Percentiles rank a stretch among this genome's conserved stretches.
Evolutionary conservation across 2,888 invertebrate genomes (phyloP).

Genomic region (Cataglyphis rosenhaueri): DNA sequence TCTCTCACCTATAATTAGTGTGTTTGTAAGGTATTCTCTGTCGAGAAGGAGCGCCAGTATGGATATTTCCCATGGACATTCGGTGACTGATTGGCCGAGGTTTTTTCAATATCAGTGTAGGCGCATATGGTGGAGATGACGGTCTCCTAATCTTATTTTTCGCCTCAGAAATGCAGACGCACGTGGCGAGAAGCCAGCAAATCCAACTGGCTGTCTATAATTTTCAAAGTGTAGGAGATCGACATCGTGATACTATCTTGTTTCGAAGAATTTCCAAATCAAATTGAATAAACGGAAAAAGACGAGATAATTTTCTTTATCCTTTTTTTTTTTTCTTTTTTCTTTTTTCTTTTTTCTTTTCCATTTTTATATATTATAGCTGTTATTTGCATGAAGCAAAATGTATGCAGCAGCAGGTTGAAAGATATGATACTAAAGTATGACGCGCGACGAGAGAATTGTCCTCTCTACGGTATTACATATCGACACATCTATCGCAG

Average conservation of each 20-base stretch:
- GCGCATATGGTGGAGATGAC: conserved; percentile 77
- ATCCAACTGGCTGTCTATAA: conserved; percentile 77
- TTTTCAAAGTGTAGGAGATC: background rate
- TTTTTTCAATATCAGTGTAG: conserved; percentile 79
- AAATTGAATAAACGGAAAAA: background rate
- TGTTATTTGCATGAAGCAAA: background rate
- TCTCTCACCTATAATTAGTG: conserved; percentile 76
- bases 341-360: background rate
- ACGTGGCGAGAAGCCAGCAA: conserved; percentile 76
- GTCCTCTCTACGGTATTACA: conserved; percentile 68
- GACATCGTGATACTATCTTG: background rate
- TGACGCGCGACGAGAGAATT: background rate
- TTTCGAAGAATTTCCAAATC: background rate
- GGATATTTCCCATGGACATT: conserved; percentile 80
- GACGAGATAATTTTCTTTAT: background rate
- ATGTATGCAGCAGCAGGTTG: background rate
- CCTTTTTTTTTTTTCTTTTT: background rate
- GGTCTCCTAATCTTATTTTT: conserved; percentile 83
- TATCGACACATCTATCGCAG: conserved; percentile 68
- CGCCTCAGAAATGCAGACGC: conserved; percentile 77
- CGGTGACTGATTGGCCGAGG: conserved; percentile 80
- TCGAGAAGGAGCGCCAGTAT: conserved; percentile 75
- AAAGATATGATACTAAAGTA: background rate
- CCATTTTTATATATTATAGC: background rate
- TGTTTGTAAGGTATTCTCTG: conserved; percentile 79